Evolutionary conservation across 2,113 vertebrate species (phyloP).

Genomic region (Pachypanchax playfairii): DNA sequence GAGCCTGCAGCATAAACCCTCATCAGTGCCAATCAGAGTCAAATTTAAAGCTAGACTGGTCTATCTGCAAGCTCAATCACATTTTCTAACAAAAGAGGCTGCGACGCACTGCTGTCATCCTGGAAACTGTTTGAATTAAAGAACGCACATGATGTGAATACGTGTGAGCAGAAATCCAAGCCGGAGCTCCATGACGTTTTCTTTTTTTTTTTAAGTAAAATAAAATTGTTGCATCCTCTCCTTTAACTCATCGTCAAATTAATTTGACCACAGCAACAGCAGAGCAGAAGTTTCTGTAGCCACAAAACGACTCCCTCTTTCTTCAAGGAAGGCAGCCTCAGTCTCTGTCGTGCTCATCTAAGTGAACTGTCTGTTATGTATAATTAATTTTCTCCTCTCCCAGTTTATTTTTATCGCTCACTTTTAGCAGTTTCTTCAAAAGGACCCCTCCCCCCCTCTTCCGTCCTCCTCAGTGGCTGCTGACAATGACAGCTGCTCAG

Average conservation of each 20-base stretch:
- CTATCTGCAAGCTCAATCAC: conserved; percentile 36
- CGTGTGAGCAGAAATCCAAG: conserved; percentile 26
- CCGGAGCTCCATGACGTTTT: conserved; percentile 32
- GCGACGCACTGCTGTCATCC: conserved; percentile 34
- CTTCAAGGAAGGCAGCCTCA: conserved; percentile 48
- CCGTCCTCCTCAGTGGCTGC: conserved; percentile 62
- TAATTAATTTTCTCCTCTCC: conserved; percentile 79
- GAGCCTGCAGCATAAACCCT: conserved; percentile 51
- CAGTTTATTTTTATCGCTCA: conserved; percentile 77
- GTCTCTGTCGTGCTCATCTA: conserved; percentile 64
- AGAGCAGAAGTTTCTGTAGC: conserved; percentile 44
- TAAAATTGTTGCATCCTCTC: conserved; percentile 32
- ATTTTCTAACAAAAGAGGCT: conserved; percentile 20
- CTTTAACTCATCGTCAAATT: conserved; percentile 43
- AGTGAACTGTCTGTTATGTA: conserved; percentile 76
- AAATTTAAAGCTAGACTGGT: conserved; percentile 46
- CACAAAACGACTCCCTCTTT: conserved; percentile 43
- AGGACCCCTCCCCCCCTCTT: conserved; percentile 68
- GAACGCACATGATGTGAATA: conserved; percentile 3
- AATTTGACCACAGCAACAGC: conserved; percentile 35
- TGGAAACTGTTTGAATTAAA: conserved; percentile 32
- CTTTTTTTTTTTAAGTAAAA: too few relatives aligned
- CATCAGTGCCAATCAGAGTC: conserved; percentile 58
- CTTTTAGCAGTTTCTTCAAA: conserved; percentile 79
- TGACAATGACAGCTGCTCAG: conserved; percentile 74